A percentile compares a stretch with the other conserved stretches of the same genome.
Conservation (phyloP, 2,113 vertebrate genomes). For the human region DNA sequence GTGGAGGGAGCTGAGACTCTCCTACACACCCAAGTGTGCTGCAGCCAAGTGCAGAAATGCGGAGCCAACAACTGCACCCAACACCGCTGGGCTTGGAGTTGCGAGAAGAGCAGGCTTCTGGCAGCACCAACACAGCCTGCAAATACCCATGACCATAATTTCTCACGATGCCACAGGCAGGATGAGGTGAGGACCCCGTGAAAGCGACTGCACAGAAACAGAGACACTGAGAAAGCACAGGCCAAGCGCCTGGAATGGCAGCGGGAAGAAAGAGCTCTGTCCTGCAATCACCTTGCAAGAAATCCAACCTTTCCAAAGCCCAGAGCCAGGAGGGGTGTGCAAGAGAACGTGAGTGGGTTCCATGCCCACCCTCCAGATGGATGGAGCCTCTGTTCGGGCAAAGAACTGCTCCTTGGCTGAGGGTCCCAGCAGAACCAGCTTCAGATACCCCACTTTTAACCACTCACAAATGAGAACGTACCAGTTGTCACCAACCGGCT, state of each 20-base stretch:
- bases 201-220: not conserved
- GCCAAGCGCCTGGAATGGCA: not conserved
- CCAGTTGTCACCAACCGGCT: rapidly evolving
- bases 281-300: rapidly evolving
- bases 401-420: not conserved
- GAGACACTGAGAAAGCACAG: rapidly evolving
- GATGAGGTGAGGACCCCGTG: rapidly evolving
- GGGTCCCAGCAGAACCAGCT: not conserved
- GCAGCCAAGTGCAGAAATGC: not conserved
- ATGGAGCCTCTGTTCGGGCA: not conserved
- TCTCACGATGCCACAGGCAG: not conserved
- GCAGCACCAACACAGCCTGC: not conserved
- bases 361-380: rapidly evolving
- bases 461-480: rapidly evolving
- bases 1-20: not conserved
- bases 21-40: not conserved
- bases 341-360: not conserved
- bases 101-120: not conserved
- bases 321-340: not conserved
- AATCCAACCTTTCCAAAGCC: not conserved
- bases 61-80: not conserved
- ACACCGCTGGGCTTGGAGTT: rapidly evolving
- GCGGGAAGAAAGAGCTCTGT: too few relatives aligned
- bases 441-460: not conserved
- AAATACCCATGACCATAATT: rapidly evolving